Percentiles rank a stretch among this genome's conserved stretches.
phyloP scores from a whole-genome alignment of 2,113 vertebrate genomes.

The Myiozetetes cayanensis region DNA sequence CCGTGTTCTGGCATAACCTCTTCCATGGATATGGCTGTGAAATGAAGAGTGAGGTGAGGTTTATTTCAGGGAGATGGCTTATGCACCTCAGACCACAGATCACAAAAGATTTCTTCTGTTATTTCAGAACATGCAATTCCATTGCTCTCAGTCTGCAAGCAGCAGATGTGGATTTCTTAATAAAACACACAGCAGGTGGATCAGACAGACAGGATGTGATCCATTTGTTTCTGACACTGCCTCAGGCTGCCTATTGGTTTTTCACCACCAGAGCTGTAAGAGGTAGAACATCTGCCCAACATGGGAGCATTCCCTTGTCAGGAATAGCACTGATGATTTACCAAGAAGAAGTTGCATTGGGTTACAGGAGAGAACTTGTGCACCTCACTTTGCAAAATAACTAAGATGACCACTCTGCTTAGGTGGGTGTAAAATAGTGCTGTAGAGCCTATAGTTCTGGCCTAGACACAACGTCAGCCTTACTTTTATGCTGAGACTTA shows the following conservation, averaged over 20 bases:
- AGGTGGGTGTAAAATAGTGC: neutral
- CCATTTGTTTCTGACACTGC: neutral
- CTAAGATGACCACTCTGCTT: neutral
- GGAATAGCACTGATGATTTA: neutral
- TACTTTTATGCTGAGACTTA: neutral
- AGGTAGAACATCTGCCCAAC: neutral
- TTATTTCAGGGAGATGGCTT: neutral
- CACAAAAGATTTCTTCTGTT: neutral
- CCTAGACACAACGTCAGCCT: neutral
- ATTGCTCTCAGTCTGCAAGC: neutral
- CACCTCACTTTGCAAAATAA: neutral
- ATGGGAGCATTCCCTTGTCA: neutral
- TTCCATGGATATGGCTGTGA: neutral
- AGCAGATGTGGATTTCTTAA: neutral
- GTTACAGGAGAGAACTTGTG: neutral
- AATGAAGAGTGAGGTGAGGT: neutral
- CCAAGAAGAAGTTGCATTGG: neutral
- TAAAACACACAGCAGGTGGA: neutral
- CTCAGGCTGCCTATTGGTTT: neutral
- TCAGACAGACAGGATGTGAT: rapidly evolving
- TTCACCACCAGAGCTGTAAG: neutral
- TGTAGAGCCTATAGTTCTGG: neutral
- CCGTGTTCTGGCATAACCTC: neutral
- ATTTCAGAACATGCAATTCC: neutral
- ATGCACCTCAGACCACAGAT: neutral